Evolutionary conservation across 37 sponge, comb jelly and placozoan species (phyloP).

Genomic region (Cladorhizidae sp.): DNA sequence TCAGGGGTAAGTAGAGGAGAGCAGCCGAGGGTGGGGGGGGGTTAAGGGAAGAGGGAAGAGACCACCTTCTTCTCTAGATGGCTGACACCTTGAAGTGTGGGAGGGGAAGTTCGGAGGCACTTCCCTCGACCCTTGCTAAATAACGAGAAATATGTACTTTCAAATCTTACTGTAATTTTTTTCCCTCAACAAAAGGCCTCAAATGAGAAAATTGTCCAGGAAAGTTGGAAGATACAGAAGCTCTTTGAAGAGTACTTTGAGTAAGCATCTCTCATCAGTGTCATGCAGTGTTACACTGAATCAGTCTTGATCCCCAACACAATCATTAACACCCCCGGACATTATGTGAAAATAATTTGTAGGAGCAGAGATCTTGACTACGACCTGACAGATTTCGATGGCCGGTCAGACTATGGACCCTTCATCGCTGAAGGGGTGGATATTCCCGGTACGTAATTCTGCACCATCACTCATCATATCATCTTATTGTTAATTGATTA

Average conservation of each 20-base stretch:
- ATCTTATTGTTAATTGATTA: neutral
- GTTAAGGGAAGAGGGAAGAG: too few relatives aligned
- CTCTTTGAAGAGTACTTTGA: conserved; percentile 71
- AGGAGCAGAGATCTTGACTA: conserved; percentile 40
- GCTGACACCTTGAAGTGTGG: too few relatives aligned
- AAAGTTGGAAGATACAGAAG: conserved; percentile 53
- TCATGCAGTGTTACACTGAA: neutral
- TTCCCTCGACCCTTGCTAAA: too few relatives aligned
- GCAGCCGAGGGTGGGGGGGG: too few relatives aligned
- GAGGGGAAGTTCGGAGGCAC: too few relatives aligned
- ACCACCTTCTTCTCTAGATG: too few relatives aligned
- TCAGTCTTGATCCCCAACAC: neutral
- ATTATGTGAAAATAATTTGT: neutral
- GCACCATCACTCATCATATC: neutral
- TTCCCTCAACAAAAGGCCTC: neutral
- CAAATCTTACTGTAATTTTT: too few relatives aligned
- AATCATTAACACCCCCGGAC: neutral
- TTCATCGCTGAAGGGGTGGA: conserved; percentile 62
- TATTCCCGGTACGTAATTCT: conserved; percentile 86
- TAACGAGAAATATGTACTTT: too few relatives aligned
- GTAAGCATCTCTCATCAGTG: conserved; percentile 22
- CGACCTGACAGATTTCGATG: conserved; percentile 57
- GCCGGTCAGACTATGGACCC: conserved; percentile 87
- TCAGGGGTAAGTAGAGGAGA: conserved; percentile 67
- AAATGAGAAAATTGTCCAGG: conserved; percentile 14